Evolutionary conservation across 2,888 invertebrate species (phyloP), one percentile per base, ranked within the genome.

Genomic region (Chorisops tibialis): DNA sequence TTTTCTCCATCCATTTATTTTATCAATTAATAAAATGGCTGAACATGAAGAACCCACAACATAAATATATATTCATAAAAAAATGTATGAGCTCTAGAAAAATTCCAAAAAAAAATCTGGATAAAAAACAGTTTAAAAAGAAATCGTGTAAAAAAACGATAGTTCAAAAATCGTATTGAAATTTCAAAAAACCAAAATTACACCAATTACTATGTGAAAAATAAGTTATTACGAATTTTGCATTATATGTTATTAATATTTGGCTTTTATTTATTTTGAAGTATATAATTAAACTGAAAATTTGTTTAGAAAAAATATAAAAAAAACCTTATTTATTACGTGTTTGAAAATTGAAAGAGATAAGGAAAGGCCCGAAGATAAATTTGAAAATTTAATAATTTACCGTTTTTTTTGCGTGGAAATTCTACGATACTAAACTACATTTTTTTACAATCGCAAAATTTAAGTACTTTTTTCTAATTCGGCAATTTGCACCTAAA

Each of bases 321-420:
- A 52, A 45, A 49, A 61, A 47, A 22, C 45, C 35, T 35, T 41
- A 30, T 41, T 78, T 80, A 70, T 68, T 68, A 73, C 77, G 5
- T 41, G 41, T 41, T 6, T 16, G 41, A 3, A 41, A 41, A 30
- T 30, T 80, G 18, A 60, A 59, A 56, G 61, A 65, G 66, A 66
- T 68, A 67, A 66, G 65, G 69, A 66, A 67, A 67, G 67, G 77
- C 78, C 80, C 79, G 78, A 63, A 37, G 43, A 45, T 12, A 16
- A 45, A 30, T 30, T n/a, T 7, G 30, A 30, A 30, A 30, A 30
- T 30, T 30, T 30, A 7, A n/a, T n/a, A n/a, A 30, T 30, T 30
- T 30, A 9, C 2, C 30, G 7, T 30, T 7, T 30, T 30, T 30
- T 30, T 30, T n/a, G n/a, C n/a, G n/a, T n/a, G n/a, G n/a, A n/a